phyloP scores from a whole-genome alignment of 2,888 invertebrate genomes.

The Brachyptera risi region DNA sequence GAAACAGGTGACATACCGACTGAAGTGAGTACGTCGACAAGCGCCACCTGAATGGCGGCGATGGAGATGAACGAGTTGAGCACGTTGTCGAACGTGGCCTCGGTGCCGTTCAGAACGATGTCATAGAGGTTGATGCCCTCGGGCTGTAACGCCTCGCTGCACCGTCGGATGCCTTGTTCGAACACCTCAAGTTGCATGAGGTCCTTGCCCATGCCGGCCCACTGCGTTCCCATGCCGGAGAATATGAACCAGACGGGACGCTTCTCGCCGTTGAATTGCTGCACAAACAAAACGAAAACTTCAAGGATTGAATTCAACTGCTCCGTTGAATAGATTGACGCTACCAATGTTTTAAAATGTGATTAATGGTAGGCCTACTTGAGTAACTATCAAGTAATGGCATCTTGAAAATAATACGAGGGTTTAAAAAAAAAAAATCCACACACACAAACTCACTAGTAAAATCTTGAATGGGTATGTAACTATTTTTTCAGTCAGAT shows the following conservation, averaged over 20 bases:
- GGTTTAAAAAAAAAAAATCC: no score
- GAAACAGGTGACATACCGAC: no score
- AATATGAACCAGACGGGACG: slow-evolving; percentile 93
- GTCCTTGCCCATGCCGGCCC: slow-evolving; percentile 91
- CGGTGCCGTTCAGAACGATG: slow-evolving; percentile 70
- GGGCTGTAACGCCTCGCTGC: slow-evolving; percentile 70
- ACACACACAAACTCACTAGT: no score
- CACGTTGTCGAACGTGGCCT: slow-evolving; percentile 77
- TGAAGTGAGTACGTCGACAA: neutral
- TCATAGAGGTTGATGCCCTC: slow-evolving; percentile 80
- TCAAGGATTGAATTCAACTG: no score
- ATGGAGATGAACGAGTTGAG: slow-evolving; percentile 90
- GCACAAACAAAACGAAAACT: slow-evolving; percentile 25
- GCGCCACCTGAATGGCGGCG: slow-evolving; percentile 77
- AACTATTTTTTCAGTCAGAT: no score
- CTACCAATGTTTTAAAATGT: no score
- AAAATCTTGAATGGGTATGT: no score
- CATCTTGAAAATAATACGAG: no score
- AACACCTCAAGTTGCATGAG: slow-evolving; percentile 81
- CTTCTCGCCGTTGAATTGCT: slow-evolving; percentile 52
- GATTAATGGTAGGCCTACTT: no score
- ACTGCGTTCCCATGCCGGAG: slow-evolving; percentile 98
- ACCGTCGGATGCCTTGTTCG: slow-evolving; percentile 69
- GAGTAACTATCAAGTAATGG: no score
- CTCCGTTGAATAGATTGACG: no score